Conservation (phyloP, 2,888 invertebrate genomes). For the Gymnocheta viridis region DNA sequence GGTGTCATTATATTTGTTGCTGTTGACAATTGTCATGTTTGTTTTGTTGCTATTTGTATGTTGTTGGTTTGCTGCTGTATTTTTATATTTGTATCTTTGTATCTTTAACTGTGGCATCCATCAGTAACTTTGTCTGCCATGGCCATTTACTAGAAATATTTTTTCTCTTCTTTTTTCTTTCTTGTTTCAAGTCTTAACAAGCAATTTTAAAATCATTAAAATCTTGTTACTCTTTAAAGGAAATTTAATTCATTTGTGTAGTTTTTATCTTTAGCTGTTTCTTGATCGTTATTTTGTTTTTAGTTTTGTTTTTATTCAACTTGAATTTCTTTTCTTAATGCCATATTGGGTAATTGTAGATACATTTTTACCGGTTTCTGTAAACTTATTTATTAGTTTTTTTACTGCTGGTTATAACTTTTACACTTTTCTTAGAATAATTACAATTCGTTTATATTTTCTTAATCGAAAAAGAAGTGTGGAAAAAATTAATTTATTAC, state of each 20-base stretch:
- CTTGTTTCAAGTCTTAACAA: slow-evolving; percentile 43
- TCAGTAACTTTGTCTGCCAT: slow-evolving; percentile 4
- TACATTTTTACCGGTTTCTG: slow-evolving; percentile 48
- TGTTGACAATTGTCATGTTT: slow-evolving; percentile 57
- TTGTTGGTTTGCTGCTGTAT: slow-evolving; percentile 26
- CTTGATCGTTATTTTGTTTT: slow-evolving; percentile 38
- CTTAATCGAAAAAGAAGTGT: background rate
- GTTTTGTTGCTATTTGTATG: slow-evolving; percentile 35
- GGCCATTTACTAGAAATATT: slow-evolving; percentile 32
- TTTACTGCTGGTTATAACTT: background rate
- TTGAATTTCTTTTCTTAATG: slow-evolving; percentile 58
- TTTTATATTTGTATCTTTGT: slow-evolving; percentile 38
- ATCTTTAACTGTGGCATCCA: slow-evolving; percentile 7
- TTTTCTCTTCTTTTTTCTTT: slow-evolving; percentile 1
- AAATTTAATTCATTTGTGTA: slow-evolving; percentile 52
- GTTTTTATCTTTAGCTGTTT: slow-evolving; percentile 19
- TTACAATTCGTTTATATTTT: background rate
- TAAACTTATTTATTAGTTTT: background rate
- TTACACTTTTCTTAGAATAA: slow-evolving; percentile 24
- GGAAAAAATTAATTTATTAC: background rate
- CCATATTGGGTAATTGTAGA: slow-evolving; percentile 59
- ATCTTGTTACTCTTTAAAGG: slow-evolving; percentile 60
- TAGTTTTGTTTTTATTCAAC: slow-evolving; percentile 25
- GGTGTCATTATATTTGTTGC: slow-evolving; percentile 52
- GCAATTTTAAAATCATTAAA: slow-evolving; percentile 65